These are phyloP conservation scores for Steinernema hermaphroditum DNA, from an alignment of 2,888 invertebrate species.

Conservation along the genomic window DNA sequence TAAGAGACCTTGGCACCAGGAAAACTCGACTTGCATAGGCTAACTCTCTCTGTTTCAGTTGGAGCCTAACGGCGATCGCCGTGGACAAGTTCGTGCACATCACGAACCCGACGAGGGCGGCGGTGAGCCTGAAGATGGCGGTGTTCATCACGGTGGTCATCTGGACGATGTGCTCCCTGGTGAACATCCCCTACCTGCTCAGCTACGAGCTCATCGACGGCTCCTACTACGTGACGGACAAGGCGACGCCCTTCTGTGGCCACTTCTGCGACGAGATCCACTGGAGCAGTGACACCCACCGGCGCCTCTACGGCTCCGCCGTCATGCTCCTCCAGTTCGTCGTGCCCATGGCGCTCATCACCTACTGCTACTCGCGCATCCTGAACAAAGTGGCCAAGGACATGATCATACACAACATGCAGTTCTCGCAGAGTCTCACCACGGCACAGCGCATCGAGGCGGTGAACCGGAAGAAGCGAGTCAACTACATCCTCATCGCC, in stretches of 20 bases:
- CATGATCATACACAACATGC: slow-evolving; percentile 64
- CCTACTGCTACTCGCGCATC: slow-evolving; percentile 65
- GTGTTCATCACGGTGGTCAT: slow-evolving; percentile 55
- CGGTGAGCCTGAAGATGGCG: slow-evolving; percentile 52
- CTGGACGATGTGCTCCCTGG: slow-evolving; percentile 60
- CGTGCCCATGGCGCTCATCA: slow-evolving; percentile 64
- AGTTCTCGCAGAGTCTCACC: slow-evolving; percentile 61
- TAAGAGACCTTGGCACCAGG: background rate
- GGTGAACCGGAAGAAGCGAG: slow-evolving; percentile 52
- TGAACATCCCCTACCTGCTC: slow-evolving; percentile 65
- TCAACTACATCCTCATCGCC: slow-evolving; percentile 67
- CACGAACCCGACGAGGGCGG: slow-evolving; percentile 61
- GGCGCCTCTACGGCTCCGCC: slow-evolving; percentile 76
- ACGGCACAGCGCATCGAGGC: slow-evolving; percentile 63
- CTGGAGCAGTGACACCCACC: slow-evolving; percentile 82
- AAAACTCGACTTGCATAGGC: background rate
- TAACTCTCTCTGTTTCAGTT: slow-evolving; percentile 49
- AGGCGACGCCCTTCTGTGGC: slow-evolving; percentile 58
- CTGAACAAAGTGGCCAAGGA: slow-evolving; percentile 62
- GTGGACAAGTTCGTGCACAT: slow-evolving; percentile 66
- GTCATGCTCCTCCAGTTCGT: slow-evolving; percentile 65
- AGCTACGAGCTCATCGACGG: slow-evolving; percentile 63
- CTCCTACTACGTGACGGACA: slow-evolving; percentile 70
- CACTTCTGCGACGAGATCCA: slow-evolving; percentile 71
- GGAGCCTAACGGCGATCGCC: slow-evolving; percentile 65